Evolutionary conservation across 2,888 invertebrate genomes (phyloP), one percentile per base, ranked within the genome.

Genomic region (Eristalis tenax): DNA sequence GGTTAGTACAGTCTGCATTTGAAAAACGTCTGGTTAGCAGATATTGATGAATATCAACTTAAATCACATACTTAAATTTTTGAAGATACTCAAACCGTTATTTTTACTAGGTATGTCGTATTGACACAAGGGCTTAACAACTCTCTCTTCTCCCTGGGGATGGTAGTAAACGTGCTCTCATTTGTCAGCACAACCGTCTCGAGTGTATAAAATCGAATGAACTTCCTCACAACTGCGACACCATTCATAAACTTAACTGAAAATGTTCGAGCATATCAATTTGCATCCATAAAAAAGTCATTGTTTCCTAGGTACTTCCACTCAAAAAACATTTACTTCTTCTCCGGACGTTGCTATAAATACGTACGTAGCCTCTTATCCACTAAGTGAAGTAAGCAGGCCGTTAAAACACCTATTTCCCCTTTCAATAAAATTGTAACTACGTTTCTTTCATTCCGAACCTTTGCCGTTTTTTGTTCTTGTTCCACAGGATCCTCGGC

Each of bases 341-440:
- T 50, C 68, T 40, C 61, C 80, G 56, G 22, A 64, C 69, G 65
- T 18, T 76, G 81, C 76, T 71, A 81, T 85, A 85, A 81, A 85
- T 81, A 64, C 57, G 32, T 1, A 32, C 56, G 61, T 35, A 65
- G 57, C 43, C 23, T 65, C 8, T 50, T 59, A 35, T 22, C 75
- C 43, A 64, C 26, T 32, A 40, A 77, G 71, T 18, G 50, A 50
- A 18, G n/a, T n/a, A n/a, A n/a, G 50, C 50, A 50, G 50, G 50
- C 50, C 74, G 78, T 86, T 78, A 83, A 83, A 86, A 78, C 86
- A 74, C 78, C 78, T 82, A 86, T 86, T 86, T 86, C 86, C 86
- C 15, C 65, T 70, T 50, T 83, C 38, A 83, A 86, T 86, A 86
- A 86, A 86, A 82, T 75, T 86, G 70, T 78, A 86, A 83, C 83